Evolutionary conservation across 2,888 invertebrate genomes (phyloP), one percentile per base, ranked within the genome.

Genomic region (Aplocera efformata): DNA sequence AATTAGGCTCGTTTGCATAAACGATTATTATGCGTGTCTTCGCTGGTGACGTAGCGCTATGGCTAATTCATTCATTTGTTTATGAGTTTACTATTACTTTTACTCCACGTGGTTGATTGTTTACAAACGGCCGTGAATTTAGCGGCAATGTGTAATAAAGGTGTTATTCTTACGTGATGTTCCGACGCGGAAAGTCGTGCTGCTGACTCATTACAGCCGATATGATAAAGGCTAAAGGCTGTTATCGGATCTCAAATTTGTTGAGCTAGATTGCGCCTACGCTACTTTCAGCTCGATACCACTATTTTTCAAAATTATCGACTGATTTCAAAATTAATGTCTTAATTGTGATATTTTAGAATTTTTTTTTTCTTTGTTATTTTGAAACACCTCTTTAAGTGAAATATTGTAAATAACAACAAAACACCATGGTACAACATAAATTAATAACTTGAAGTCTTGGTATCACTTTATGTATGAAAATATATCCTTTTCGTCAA

Each of bases 1-100:
- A 86, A 86, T 84, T 83, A 78, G 75, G 56, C 55, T 79, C 73
- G 82, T 86, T 85, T 79, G 84, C 84, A 83, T 86, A 83, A 80
- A 71, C 72, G 75, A 82, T 86, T 79, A 84, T 80, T 76, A 84
- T 80, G 84, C 81, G 79, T 84, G 82, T 80, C 79, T 81, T 79
- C 75, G 70, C 57, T 59, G 70, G 64, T 82, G 83, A 80, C 79
- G 82, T 71, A 58, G 65, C 56, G 67, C 73, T 77, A 75, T 80
- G 72, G 82, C 69, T 72, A 80, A 83, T 80, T 78, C 82, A 82
- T 82, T 83, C 83, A 72, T 77, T 77, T 78, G 75, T 82, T 79
- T 78, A 74, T 74, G 68, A 77, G 73, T 79, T 79, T 82, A 80
- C 82, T 77, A 78, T 76, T 77, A 81, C 79, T 77, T 78, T 77